These are phyloP conservation scores for Tragelaphus scriptus DNA, from an alignment of 2,113 vertebrate species.

Conservation along the genomic window DNA sequence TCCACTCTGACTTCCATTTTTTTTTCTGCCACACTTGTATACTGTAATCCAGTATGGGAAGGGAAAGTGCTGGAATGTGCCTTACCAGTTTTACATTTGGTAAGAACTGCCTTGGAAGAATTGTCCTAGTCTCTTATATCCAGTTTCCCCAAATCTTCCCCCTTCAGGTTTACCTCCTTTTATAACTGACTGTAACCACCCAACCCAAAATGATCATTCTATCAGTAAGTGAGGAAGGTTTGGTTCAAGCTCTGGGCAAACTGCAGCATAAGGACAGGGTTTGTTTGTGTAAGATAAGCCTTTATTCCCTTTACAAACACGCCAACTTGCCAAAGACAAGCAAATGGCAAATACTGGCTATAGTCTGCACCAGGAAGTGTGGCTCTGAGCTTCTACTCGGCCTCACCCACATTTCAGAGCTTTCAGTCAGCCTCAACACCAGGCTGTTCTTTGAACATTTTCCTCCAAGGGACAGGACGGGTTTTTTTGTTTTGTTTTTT, in stretches of 20 bases:
- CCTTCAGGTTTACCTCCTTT: neutral
- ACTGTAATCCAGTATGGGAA: neutral
- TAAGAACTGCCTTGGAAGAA: neutral
- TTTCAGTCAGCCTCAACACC: neutral
- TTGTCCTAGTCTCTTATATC: neutral
- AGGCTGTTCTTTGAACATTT: neutral
- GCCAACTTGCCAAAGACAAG: slow-evolving; percentile 25
- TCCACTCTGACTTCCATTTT: neutral
- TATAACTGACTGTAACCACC: neutral
- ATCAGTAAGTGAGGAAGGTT: neutral
- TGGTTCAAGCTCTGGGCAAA: neutral
- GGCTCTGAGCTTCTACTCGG: neutral
- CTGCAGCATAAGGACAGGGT: neutral
- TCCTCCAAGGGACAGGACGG: neutral
- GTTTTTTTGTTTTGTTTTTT: neutral
- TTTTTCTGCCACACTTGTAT: neutral
- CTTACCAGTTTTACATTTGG: neutral
- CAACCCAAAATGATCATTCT: neutral
- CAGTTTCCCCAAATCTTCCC: neutral
- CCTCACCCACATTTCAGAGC: neutral
- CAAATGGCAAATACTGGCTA: neutral
- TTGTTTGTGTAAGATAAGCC: slow-evolving; percentile 41
- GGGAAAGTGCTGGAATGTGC: neutral
- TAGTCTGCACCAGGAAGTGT: neutral
- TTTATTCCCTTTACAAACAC: slow-evolving; percentile 51